Conservation (phyloP, 2,888 invertebrate species). For the Hemithea aestivaria region DNA sequence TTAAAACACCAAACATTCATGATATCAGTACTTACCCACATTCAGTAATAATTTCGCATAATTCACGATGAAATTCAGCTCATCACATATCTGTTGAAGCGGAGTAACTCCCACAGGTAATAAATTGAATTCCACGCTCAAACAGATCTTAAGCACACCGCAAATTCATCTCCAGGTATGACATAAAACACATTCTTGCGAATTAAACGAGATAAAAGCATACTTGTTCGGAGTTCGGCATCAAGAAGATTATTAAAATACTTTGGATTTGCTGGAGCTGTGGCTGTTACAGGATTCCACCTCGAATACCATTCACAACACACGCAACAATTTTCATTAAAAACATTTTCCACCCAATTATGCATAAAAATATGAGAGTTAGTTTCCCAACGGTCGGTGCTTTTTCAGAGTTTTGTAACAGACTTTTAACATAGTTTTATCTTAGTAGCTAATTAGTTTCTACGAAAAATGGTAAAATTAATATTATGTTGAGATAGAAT, state of each 20-base stretch:
- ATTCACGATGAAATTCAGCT: too few relatives aligned
- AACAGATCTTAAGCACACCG: conserved; percentile 10
- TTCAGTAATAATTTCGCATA: too few relatives aligned
- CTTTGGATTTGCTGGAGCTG: conserved; percentile 41
- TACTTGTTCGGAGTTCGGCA: conserved; percentile 33
- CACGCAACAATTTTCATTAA: conserved; percentile 48
- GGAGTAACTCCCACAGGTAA: not conserved
- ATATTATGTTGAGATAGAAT: too few relatives aligned
- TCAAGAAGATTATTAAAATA: conserved; percentile 57
- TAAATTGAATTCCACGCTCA: conserved; percentile 12
- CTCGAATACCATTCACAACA: conserved; percentile 30
- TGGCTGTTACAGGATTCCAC: conserved; percentile 28
- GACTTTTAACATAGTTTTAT: not conserved
- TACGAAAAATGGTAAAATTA: too few relatives aligned
- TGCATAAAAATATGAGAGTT: conserved; percentile 3
- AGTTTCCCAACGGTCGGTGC: not conserved
- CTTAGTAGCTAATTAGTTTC: too few relatives aligned
- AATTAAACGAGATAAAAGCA: conserved; percentile 38
- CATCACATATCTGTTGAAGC: not conserved
- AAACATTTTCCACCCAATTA: conserved; percentile 37
- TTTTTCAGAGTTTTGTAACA: not conserved
- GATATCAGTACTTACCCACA: too few relatives aligned
- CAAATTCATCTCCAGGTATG: conserved; percentile 22
- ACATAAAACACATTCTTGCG: conserved; percentile 29
- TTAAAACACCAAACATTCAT: too few relatives aligned